A percentile compares a stretch with the other conserved stretches of the same genome.
Conservation (phyloP, 2,888 invertebrate species). For the Boloria euphrosyne region DNA sequence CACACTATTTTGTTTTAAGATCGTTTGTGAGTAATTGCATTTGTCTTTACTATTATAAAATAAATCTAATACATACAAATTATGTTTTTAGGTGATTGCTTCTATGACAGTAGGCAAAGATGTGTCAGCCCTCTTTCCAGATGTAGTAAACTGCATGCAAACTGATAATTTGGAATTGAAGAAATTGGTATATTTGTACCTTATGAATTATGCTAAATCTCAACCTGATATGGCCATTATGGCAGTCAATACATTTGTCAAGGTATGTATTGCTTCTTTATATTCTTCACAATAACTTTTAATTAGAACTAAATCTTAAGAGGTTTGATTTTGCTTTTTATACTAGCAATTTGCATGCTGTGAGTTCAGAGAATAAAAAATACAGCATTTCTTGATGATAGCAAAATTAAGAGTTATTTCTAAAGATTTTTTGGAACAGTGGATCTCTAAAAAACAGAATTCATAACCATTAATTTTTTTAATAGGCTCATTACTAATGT, state of each 20-base stretch:
- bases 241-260: constrained; percentile 99
- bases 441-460: no score
- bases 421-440: no score
- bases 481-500: no score
- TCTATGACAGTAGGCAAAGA: constrained; percentile 99
- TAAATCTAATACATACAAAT: constrained; percentile 22
- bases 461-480: no score
- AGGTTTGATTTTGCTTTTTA: constrained; percentile 38
- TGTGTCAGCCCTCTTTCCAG: constrained; percentile 98
- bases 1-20: not conserved
- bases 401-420: not conserved
- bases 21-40: not conserved
- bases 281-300: constrained; percentile 17
- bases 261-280: constrained; percentile 83
- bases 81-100: constrained; percentile 91
- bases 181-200: constrained; percentile 98
- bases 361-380: constrained; percentile 30
- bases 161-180: constrained; percentile 99
- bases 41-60: not conserved
- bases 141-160: constrained; percentile 99
- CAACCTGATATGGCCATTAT: constrained; percentile 99
- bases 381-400: constrained; percentile 24
- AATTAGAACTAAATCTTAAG: constrained; percentile 32
- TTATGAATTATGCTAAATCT: constrained; percentile 99
- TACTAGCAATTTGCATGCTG: constrained; percentile 41